Evolutionary conservation across 2,113 vertebrate genomes (phyloP).

Genomic region (Brienomyrus brachyistius): DNA sequence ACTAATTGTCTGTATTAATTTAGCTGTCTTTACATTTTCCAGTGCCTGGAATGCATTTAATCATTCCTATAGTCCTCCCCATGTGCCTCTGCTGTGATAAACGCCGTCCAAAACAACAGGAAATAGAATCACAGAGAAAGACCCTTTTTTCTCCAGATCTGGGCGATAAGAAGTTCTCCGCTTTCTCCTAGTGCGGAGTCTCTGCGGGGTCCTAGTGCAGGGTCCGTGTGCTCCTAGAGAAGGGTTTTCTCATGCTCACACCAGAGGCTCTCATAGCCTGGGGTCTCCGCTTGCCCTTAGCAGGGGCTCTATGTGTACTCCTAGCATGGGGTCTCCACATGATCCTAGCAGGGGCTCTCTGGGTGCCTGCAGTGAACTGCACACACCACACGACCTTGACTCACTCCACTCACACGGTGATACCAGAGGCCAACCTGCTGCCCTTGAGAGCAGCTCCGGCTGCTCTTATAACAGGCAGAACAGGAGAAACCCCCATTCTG

Average conservation of each 20-base stretch:
- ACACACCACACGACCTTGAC: neutral
- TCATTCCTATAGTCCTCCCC: neutral
- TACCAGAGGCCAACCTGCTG: neutral
- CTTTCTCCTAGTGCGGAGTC: neutral
- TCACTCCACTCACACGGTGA: neutral
- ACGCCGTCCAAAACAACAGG: neutral
- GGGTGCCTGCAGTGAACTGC: neutral
- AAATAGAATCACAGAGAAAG: neutral
- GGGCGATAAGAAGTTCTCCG: neutral
- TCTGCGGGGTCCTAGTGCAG: neutral
- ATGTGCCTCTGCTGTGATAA: neutral
- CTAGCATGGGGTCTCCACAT: neutral
- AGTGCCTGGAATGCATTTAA: neutral
- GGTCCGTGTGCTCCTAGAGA: neutral
- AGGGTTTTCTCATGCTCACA: neutral
- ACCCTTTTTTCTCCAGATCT: neutral
- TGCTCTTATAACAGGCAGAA: neutral
- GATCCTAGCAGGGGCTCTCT: neutral
- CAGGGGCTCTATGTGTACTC: too few species aligned
- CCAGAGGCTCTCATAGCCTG: too few species aligned
- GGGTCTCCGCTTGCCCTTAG: neutral
- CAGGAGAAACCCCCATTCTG: neutral
- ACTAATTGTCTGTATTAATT: neutral
- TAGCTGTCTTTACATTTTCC: neutral
- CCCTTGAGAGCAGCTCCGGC: neutral